Percentiles rank a stretch among this genome's conserved stretches.
These are phyloP conservation scores for Scolopax mira DNA, from an alignment of 2,113 vertebrate species.

Conservation along the genomic window DNA sequence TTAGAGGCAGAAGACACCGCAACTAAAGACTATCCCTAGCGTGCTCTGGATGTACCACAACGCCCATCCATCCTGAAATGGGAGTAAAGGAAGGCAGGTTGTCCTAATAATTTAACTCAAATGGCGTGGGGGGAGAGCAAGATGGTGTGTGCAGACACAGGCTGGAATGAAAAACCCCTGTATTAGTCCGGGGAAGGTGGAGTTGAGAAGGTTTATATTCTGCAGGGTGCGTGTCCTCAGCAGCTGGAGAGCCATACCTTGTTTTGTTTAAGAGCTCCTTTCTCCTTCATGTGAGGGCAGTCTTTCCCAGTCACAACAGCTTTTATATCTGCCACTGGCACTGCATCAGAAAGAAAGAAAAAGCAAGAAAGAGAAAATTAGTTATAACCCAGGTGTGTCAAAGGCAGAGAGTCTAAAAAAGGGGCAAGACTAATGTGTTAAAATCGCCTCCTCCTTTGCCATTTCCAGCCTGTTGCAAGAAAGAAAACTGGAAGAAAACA, in stretches of 20 bases:
- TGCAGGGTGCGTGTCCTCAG: background rate
- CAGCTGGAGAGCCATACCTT: conserved; percentile 80
- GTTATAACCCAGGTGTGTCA: background rate
- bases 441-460: background rate
- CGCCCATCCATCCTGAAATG: background rate
- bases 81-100: background rate
- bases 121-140: background rate
- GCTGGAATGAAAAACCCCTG: background rate
- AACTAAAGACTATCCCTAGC: background rate
- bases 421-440: background rate
- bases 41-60: background rate
- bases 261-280: conserved; percentile 98
- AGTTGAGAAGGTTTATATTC: background rate
- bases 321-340: conserved; percentile 99
- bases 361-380: conserved; percentile 18
- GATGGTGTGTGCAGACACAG: background rate
- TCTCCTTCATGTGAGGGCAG: conserved; percentile 99
- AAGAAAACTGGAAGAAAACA: background rate
- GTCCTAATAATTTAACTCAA: background rate
- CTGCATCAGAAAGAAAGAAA: conserved; percentile 74
- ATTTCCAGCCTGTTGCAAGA: background rate
- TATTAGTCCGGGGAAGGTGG: background rate
- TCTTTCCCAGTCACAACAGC: conserved; percentile 98
- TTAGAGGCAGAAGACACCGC: background rate
- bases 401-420: background rate